Conservation (phyloP, 2,888 invertebrate genomes). For the Drosophila falleni region DNA sequence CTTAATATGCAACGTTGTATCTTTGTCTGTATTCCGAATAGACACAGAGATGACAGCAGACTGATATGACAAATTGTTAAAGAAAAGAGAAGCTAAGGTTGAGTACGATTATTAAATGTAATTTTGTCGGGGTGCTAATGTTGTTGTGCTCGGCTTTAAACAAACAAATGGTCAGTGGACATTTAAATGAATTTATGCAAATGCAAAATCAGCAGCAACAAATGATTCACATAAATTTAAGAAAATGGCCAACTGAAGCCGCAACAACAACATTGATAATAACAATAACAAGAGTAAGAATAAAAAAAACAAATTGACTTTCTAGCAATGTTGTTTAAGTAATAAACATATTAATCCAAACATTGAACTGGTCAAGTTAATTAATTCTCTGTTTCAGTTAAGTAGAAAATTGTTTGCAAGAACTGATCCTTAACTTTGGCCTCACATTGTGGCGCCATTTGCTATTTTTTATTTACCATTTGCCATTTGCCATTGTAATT, state of each 20-base stretch:
- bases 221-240: conserved; percentile 71
- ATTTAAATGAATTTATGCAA: conserved; percentile 57
- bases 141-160: conserved; percentile 29
- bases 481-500: conserved; percentile 11
- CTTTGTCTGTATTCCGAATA: conserved; percentile 1
- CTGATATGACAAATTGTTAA: conserved; percentile 4
- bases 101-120: conserved; percentile 10
- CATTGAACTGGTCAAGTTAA: conserved; percentile 30
- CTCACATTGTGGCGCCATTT: conserved; percentile 26
- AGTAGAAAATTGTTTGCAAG: conserved; percentile 66
- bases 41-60: conserved; percentile 4
- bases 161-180: conserved; percentile 45
- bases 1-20: not conserved
- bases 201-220: conserved; percentile 47
- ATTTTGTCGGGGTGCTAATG: conserved; percentile 26
- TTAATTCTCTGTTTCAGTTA: conserved; percentile 48
- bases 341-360: conserved; percentile 36
- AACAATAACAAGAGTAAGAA: conserved; percentile 5
- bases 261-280: conserved; percentile 13
- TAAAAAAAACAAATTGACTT: conserved; percentile 33
- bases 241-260: conserved; percentile 46
- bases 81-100: not conserved
- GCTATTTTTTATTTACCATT: conserved; percentile 6
- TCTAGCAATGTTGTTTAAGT: conserved; percentile 29
- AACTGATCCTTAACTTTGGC: conserved; percentile 35